Percentiles rank a stretch among this genome's conserved stretches.
These are phyloP conservation scores for Leptura quadrifasciata DNA, from an alignment of 2,888 invertebrate genomes.

Conservation along the genomic window DNA sequence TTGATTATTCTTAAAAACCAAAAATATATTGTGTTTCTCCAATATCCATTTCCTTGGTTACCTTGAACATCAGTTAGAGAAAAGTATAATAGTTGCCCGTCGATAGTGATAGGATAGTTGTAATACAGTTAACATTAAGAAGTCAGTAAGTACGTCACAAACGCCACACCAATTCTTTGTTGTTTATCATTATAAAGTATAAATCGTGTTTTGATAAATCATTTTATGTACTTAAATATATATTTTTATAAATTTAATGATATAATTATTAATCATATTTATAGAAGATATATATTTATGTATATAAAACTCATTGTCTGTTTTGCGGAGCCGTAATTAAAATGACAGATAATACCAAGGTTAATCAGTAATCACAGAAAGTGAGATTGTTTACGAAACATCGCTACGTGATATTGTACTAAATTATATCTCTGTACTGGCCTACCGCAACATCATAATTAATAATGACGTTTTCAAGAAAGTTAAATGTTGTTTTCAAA, in stretches of 20 bases:
- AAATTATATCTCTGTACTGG: slow-evolving; percentile 1
- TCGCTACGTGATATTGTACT: not conserved
- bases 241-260: not conserved
- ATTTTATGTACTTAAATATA: not conserved
- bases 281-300: not conserved
- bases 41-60: no score
- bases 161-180: no score
- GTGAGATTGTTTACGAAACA: not conserved
- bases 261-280: not conserved
- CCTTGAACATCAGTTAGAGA: no score
- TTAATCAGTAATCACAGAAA: slow-evolving; percentile 10
- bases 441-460: slow-evolving; percentile 9
- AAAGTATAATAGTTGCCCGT: no score
- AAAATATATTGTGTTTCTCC: no score
- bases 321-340: not conserved
- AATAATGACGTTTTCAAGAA: slow-evolving; percentile 2
- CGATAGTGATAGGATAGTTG: no score
- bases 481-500: slow-evolving; percentile 2
- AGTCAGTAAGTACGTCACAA: no score
- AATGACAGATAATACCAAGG: not conserved
- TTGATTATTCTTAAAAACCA: no score
- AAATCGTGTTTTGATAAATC: not conserved
- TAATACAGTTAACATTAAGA: no score
- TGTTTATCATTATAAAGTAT: no score
- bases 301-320: not conserved